Percentiles rank a stretch among this genome's conserved stretches.
These are phyloP conservation scores for Nothocercus julius DNA, from an alignment of 2,113 vertebrate species.

Conservation along the genomic window DNA sequence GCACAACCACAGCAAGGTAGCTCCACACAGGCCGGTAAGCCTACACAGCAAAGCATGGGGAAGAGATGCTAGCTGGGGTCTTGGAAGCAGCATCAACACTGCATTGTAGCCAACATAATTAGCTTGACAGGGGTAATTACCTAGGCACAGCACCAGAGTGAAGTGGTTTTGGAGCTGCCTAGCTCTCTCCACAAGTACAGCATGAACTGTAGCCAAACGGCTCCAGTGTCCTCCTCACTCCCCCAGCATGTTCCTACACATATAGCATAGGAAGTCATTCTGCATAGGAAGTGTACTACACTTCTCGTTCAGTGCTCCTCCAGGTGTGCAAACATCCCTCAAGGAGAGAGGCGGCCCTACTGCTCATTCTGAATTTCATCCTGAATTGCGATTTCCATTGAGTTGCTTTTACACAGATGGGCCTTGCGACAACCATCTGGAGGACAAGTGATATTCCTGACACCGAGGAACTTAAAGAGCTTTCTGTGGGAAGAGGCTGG, in stretches of 20 bases:
- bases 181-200: background rate
- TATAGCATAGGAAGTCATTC: background rate
- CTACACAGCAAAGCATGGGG: background rate
- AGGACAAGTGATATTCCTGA: background rate
- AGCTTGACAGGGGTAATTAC: background rate
- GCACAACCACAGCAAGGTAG: background rate
- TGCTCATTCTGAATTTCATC: background rate
- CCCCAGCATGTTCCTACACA: background rate
- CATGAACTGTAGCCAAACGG: fast-evolving
- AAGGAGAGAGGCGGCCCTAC: background rate
- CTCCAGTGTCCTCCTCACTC: background rate
- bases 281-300: background rate
- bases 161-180: background rate
- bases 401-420: constrained; percentile 27
- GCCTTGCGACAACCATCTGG: background rate
- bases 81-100: background rate
- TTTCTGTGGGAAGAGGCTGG: background rate
- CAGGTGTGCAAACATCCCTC: fast-evolving
- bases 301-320: background rate
- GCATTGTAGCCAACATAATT: fast-evolving
- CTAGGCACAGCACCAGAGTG: background rate
- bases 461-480: background rate
- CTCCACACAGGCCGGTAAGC: background rate
- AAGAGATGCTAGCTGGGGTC: background rate
- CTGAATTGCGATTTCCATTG: background rate